Percentiles rank a stretch among this genome's conserved stretches.
phyloP scores from a whole-genome alignment of 1,140 invertebrate genomes.

The Calephelis nemesis region DNA sequence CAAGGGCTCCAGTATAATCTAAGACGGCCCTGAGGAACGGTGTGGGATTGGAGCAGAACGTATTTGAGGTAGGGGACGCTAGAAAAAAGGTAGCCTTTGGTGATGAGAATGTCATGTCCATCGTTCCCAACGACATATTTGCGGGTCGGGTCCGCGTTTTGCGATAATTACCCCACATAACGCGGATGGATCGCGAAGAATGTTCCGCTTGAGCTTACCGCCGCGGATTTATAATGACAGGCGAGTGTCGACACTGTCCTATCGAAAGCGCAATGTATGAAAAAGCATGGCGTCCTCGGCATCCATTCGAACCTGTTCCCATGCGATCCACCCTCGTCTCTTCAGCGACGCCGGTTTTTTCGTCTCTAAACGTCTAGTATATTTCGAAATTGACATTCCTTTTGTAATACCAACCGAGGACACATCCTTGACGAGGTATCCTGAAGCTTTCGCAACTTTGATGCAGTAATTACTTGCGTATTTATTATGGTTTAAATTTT shows the following conservation, averaged over 20 bases:
- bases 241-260: conserved; percentile 62
- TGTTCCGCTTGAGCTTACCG: conserved; percentile 70
- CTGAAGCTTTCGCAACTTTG: neutral
- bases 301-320: conserved; percentile 59
- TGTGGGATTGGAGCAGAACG: conserved; percentile 53
- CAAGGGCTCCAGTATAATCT: no score
- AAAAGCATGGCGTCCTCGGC: conserved; percentile 57
- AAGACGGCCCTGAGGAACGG: conserved; percentile 30
- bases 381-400: conserved; percentile 75
- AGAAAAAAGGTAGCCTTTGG: conserved; percentile 67
- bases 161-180: conserved; percentile 75
- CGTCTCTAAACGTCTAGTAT: conserved; percentile 64
- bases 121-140: conserved; percentile 76
- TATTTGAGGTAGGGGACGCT: conserved; percentile 50
- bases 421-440: conserved; percentile 52
- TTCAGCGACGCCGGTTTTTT: conserved; percentile 56
- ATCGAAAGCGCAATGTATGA: conserved; percentile 55
- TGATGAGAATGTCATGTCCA: conserved; percentile 78
- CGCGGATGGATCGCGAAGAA: conserved; percentile 65
- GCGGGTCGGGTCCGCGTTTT: conserved; percentile 71
- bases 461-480: no score
- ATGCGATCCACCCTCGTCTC: conserved; percentile 42
- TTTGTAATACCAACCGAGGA: conserved; percentile 67
- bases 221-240: conserved; percentile 72
- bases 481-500: no score